Evolutionary conservation across 2,888 invertebrate genomes (phyloP).

Genomic region (Rotaria macrura): DNA sequence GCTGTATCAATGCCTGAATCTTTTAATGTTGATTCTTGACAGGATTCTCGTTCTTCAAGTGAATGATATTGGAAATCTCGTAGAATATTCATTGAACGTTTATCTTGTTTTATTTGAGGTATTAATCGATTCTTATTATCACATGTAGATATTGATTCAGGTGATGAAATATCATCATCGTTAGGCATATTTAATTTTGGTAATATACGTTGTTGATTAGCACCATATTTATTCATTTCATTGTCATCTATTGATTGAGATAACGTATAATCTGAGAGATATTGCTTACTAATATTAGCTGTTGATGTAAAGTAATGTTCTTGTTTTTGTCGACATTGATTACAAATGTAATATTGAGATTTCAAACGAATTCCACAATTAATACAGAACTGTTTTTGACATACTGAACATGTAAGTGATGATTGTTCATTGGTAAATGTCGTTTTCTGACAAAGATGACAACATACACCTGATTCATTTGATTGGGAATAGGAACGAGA

Average conservation of each 20-base stretch:
- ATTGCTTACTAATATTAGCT: not conserved
- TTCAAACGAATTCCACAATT: conserved; percentile 18
- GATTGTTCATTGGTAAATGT: conserved; percentile 24
- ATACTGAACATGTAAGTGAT: conserved; percentile 23
- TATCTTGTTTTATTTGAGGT: not conserved
- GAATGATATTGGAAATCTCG: conserved; percentile 14
- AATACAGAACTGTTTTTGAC: conserved; percentile 30
- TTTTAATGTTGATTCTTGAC: not conserved
- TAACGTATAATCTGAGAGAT: conserved; percentile 3
- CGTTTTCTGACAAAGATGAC: conserved; percentile 31
- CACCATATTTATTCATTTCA: not conserved
- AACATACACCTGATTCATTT: conserved; percentile 24
- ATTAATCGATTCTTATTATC: not conserved
- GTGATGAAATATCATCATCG: not conserved
- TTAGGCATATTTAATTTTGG: not conserved
- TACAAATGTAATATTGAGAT: conserved; percentile 59
- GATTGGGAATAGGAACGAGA: not conserved
- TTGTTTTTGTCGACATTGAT: conserved; percentile 94
- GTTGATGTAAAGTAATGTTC: conserved; percentile 54
- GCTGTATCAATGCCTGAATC: conserved; percentile 17
- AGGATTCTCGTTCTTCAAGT: not conserved
- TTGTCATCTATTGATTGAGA: not conserved
- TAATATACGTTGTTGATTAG: not conserved
- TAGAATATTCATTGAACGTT: not conserved
- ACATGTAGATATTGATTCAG: not conserved